phyloP scores from a whole-genome alignment of 1,140 invertebrate species.

The Chironomus striatipennis region DNA sequence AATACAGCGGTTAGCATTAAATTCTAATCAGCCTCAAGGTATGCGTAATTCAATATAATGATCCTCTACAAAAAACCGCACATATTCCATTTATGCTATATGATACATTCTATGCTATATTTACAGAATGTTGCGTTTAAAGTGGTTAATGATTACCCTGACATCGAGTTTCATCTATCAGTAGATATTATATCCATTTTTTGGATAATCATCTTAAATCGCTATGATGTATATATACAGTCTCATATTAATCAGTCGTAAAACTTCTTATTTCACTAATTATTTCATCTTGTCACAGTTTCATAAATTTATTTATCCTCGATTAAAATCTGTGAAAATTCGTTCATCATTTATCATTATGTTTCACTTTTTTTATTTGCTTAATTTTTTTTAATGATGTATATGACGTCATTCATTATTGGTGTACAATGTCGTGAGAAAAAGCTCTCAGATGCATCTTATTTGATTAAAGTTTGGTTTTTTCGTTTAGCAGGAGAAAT shows the following conservation, averaged over 20 bases:
- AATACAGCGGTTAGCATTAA: slow-evolving; percentile 3
- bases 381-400: neutral
- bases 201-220: too few species aligned
- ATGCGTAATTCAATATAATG: too few species aligned
- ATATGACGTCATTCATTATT: neutral
- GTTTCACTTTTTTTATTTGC: neutral
- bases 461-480: neutral
- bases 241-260: too few species aligned
- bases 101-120: too few species aligned
- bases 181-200: neutral
- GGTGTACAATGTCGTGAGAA: neutral
- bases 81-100: too few species aligned
- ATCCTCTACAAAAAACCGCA: too few species aligned
- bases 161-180: neutral
- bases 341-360: neutral
- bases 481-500: neutral
- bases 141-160: neutral
- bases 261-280: too few species aligned
- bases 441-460: neutral
- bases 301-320: neutral
- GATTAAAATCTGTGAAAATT: neutral
- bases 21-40: too few species aligned
- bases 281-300: neutral
- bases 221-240: too few species aligned
- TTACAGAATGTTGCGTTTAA: too few species aligned